phyloP scores from a whole-genome alignment of 2,888 invertebrate species.

The Drosophila prostipennis region DNA sequence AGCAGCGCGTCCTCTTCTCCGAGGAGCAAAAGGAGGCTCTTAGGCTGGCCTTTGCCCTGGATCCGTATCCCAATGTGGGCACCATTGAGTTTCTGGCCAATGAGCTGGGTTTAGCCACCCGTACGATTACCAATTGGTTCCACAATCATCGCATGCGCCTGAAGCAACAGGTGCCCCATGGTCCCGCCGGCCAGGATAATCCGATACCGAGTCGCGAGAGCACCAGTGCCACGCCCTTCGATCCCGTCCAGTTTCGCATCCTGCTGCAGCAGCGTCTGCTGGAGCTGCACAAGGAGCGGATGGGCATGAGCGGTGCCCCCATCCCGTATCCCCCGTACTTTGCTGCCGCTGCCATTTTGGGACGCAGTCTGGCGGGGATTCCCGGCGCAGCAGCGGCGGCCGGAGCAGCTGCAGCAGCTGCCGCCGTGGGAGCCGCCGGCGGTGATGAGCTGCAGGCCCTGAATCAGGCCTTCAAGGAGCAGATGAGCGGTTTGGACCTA shows the following conservation, averaged over 20 bases:
- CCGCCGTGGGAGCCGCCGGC: slow-evolving; percentile 88
- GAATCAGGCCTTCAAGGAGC: slow-evolving; percentile 89
- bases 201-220: slow-evolving; percentile 90
- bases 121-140: slow-evolving; percentile 99
- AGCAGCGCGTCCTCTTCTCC: slow-evolving; percentile 97
- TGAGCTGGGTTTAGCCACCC: slow-evolving; percentile 94
- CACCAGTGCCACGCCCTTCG: slow-evolving; percentile 91
- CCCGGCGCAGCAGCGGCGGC: slow-evolving; percentile 90
- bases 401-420: slow-evolving; percentile 90
- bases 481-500: slow-evolving; percentile 94
- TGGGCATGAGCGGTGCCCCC: slow-evolving; percentile 91
- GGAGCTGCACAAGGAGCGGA: slow-evolving; percentile 93
- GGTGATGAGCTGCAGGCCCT: slow-evolving; percentile 86
- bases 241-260: slow-evolving; percentile 95
- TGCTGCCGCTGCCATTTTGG: slow-evolving; percentile 87
- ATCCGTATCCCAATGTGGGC: slow-evolving; percentile 98
- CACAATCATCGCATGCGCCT: slow-evolving; percentile 99
- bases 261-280: slow-evolving; percentile 94
- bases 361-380: slow-evolving; percentile 87
- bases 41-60: slow-evolving; percentile 95
- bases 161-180: slow-evolving; percentile 95
- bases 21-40: slow-evolving; percentile 99
- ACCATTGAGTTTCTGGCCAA: slow-evolving; percentile 97
- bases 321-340: slow-evolving; percentile 92
- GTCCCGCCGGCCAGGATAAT: slow-evolving; percentile 87